Percentiles rank a stretch among this genome's conserved stretches.
Conservation (phyloP, 2,797 vertebrate species). For the Hylomyscus alleni region DNA sequence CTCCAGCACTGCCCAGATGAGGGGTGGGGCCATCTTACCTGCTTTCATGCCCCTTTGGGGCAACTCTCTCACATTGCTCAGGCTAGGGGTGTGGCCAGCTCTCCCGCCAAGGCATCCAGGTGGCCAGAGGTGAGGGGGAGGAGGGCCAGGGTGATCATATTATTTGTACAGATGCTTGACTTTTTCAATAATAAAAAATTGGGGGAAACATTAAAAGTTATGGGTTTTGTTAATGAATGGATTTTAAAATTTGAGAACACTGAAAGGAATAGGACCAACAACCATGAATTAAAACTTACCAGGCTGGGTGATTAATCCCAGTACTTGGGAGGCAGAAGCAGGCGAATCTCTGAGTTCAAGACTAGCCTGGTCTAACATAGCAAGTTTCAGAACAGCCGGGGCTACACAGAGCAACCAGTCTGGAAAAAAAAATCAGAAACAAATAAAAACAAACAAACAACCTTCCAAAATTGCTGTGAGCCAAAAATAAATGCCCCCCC, state of each 20-base stretch:
- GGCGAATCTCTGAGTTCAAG: neutral
- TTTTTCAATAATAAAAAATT: constrained; percentile 25
- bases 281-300: neutral
- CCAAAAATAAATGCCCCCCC: neutral
- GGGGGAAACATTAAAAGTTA: neutral
- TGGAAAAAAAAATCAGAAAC: neutral
- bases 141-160: too few species aligned
- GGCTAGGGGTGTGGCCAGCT: neutral
- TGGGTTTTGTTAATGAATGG: neutral
- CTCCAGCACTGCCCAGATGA: neutral
- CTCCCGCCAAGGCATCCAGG: neutral
- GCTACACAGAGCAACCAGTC: neutral
- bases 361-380: too few species aligned
- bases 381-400: neutral
- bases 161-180: neutral
- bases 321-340: neutral
- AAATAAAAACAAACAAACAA: neutral
- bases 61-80: neutral
- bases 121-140: neutral
- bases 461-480: neutral
- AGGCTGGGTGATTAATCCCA: neutral
- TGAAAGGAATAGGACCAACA: neutral
- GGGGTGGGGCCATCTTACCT: neutral
- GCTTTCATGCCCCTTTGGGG: neutral
- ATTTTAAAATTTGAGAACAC: neutral